Evolutionary conservation across 1,140 invertebrate genomes (phyloP).

Genomic region (Propsilocerus akamusi): DNA sequence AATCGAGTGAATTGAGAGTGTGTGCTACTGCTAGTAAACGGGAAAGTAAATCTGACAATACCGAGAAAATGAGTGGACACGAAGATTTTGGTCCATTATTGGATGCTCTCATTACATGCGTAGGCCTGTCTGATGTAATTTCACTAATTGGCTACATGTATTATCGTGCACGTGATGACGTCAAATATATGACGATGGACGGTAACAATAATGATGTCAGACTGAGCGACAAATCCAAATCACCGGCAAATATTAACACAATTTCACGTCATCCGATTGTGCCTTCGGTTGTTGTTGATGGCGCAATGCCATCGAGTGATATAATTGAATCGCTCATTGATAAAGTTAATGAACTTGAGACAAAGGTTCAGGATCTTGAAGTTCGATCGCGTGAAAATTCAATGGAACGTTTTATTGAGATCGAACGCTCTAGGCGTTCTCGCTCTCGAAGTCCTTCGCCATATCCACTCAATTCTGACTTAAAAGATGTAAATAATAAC

Average conservation of each 20-base stretch:
- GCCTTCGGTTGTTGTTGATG: neutral
- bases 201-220: neutral
- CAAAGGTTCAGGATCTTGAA: neutral
- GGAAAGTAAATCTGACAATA: too few species aligned
- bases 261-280: neutral
- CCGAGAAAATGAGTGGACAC: neutral
- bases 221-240: neutral
- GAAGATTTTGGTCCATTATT: conserved; percentile 1
- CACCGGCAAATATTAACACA: neutral
- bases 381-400: neutral
- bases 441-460: neutral
- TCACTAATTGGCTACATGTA: neutral
- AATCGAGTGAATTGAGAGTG: neutral
- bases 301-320: neutral
- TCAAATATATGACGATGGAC: neutral
- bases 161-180: neutral
- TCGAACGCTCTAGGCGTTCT: neutral
- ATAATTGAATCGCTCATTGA: neutral
- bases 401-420: neutral
- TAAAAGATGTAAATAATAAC: neutral
- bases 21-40: neutral
- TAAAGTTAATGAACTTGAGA: neutral
- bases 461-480: neutral
- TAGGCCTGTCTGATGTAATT: neutral
- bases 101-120: neutral